Base-by-base conservation (phyloP, 2,888 invertebrate species). In the Temnothorax unifasciatus region DNA sequence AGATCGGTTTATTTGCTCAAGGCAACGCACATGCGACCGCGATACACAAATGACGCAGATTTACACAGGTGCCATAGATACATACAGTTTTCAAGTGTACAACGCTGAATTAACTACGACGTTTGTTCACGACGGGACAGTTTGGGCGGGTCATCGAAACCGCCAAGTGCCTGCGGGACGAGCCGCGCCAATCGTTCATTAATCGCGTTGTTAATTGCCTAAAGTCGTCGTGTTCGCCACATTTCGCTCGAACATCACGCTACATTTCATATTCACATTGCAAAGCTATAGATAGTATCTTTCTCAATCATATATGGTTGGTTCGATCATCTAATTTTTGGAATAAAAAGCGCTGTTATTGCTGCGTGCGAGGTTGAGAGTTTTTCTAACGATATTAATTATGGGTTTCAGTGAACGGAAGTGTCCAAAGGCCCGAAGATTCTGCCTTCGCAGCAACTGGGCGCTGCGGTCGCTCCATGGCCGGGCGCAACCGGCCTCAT, bases 361-460 rank as follows among this genome's bases (percentile, higher is more conserved):
- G 21, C 0, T 6, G 8, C 3, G 2, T 18, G 47, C 3, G 25
- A 25, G 21, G 4, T 13, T 13, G 47, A 50, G 25, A 18, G 38
- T 73, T 81, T 59, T 4, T 57, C 21, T 79, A 71, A 71, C 18
- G 38, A 61, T 81, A 59, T 81, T 59, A 81, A 81, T 54, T 21
- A 74, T 73, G 73, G 84, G 71, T 92, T 94, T 83, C 92, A 94
- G 94, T 92, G 93, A 94, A 92, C 90, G 85, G 88, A 93, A 92
- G 93, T 91, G 94, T 91, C 91, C 88, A 95, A 95, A 94, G 93
- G 95, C 95, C 95, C 93, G 92, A 95, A 95, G 90, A 97, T 98
- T 96, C 97, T 98, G 96, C 97, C 97, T 93, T 97, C 97, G 96
- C 97, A 97, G 96, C 97, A 97, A 95, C 96, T 97, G 92, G 96